phyloP scores from a whole-genome alignment of 2,113 vertebrate genomes.

The Microtus ochrogaster region DNA sequence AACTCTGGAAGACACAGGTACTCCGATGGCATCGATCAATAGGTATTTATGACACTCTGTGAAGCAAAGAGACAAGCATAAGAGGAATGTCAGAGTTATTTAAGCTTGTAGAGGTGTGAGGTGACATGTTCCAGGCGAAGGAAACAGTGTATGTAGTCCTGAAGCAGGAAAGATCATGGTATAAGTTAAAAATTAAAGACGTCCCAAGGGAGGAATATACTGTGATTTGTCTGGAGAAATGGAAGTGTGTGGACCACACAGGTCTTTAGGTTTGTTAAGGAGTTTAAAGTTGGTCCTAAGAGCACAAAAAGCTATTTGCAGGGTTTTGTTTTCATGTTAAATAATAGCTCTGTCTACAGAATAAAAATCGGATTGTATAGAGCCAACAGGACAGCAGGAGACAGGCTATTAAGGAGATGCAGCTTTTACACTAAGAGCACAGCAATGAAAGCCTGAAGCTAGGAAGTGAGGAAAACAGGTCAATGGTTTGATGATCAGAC shows the following conservation, averaged over 20 bases:
- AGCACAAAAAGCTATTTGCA: neutral
- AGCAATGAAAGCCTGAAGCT: neutral
- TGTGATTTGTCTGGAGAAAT: neutral
- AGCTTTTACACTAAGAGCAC: neutral
- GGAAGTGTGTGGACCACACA: neutral
- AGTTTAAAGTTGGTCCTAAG: neutral
- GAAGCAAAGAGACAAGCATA: neutral
- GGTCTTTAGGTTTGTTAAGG: neutral
- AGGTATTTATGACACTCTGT: neutral
- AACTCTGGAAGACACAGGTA: neutral
- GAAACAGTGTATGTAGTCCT: neutral
- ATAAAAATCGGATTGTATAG: neutral
- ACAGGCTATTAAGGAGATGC: no score
- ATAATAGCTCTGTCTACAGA: neutral
- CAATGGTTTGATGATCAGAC: neutral
- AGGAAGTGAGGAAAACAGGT: neutral
- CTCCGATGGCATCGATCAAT: neutral
- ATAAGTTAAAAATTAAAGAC: neutral
- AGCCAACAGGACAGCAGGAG: neutral
- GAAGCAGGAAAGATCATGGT: neutral
- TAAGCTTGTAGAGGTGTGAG: neutral
- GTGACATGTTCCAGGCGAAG: neutral
- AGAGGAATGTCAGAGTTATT: neutral
- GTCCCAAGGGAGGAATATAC: neutral
- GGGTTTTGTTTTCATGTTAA: neutral